phyloP scores from a whole-genome alignment of 1,140 invertebrate genomes.

The Drosophila sechellia region DNA sequence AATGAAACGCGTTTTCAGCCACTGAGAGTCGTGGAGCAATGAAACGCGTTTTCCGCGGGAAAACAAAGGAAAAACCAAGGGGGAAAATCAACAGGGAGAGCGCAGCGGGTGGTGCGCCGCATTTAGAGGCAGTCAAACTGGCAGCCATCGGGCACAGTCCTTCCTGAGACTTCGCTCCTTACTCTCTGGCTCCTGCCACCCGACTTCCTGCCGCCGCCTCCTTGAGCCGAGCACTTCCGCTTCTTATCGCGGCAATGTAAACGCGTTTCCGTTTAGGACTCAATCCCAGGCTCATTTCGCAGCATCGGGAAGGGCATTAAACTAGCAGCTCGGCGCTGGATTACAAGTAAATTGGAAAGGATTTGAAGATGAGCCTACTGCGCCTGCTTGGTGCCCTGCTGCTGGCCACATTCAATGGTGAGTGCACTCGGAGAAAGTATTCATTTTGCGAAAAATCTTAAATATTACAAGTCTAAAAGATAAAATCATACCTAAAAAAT shows the following conservation, averaged over 20 bases:
- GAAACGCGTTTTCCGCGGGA: constrained; percentile 33
- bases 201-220: constrained; percentile 35
- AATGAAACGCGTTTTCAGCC: constrained; percentile 38
- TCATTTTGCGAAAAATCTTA: not conserved
- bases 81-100: constrained; percentile 20
- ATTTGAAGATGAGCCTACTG: constrained; percentile 63
- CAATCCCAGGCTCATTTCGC: constrained; percentile 31
- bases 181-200: constrained; percentile 29
- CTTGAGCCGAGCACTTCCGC: constrained; percentile 71
- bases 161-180: constrained; percentile 41
- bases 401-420: constrained; percentile 56
- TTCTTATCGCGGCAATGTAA: constrained; percentile 81
- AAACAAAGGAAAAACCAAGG: constrained; percentile 30
- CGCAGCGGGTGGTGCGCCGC: constrained; percentile 41
- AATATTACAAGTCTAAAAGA: not conserved
- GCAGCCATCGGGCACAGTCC: constrained; percentile 55
- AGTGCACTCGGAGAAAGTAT: constrained; percentile 32
- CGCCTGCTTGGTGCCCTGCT: constrained; percentile 48
- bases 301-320: constrained; percentile 50
- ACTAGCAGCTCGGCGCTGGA: constrained; percentile 63
- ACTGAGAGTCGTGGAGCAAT: constrained; percentile 22
- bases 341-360: constrained; percentile 78
- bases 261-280: constrained; percentile 75
- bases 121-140: constrained; percentile 76
- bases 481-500: not conserved